Percentiles rank a stretch among this genome's conserved stretches.
Conservation (phyloP, 2,797 vertebrate species). For the Cygnus olor region DNA sequence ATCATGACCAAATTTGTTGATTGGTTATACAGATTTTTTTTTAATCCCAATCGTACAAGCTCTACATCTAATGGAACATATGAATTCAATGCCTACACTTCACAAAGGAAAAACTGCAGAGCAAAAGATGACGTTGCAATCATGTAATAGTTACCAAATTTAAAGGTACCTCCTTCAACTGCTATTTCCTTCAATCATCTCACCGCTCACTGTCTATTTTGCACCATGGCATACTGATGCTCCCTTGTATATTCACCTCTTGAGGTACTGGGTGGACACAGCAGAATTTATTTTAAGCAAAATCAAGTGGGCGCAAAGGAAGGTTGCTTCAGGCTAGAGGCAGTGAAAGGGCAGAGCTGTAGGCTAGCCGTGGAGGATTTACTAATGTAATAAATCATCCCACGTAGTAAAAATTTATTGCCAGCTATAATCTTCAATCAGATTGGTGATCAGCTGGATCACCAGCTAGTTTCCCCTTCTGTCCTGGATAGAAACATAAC, state of each 20-base stretch:
- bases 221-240: not conserved
- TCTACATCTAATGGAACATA: not conserved
- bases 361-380: slow-evolving; percentile 45
- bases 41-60: not conserved
- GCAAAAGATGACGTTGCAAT: slow-evolving; percentile 1
- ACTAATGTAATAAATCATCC: slow-evolving; percentile 44
- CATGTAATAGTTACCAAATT: not conserved
- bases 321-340: slow-evolving; percentile 36
- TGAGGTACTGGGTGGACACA: not conserved
- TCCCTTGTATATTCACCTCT: not conserved
- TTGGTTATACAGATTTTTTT: not conserved
- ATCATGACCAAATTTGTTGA: not conserved
- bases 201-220: not conserved
- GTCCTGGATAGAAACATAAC: not conserved
- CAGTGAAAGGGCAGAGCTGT: slow-evolving; percentile 40
- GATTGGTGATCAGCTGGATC: not conserved
- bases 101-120: slow-evolving; percentile 22
- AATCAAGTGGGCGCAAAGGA: not conserved
- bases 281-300: slow-evolving; percentile 33
- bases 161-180: not conserved
- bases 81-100: not conserved
- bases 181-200: slow-evolving; percentile 6
- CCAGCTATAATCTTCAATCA: slow-evolving; percentile 29
- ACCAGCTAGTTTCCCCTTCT: not conserved
- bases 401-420: slow-evolving; percentile 51